phyloP scores from a whole-genome alignment of 2,888 invertebrate genomes.

The Tenodera sinensis region DNA sequence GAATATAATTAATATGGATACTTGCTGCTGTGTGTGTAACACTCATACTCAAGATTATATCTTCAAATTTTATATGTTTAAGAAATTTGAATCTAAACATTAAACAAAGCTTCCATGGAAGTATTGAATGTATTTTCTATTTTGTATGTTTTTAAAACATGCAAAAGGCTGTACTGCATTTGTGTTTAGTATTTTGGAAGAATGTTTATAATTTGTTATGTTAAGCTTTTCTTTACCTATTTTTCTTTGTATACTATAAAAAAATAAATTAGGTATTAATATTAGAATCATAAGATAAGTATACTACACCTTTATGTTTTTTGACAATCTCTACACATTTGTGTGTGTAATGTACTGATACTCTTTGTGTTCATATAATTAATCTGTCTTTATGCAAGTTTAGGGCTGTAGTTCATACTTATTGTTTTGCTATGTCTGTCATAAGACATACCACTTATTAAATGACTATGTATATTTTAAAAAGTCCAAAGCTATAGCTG shows the following conservation, averaged over 20 bases:
- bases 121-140: neutral
- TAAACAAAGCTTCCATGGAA: neutral
- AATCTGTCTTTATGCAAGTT: neutral
- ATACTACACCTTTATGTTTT: too few species aligned
- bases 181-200: neutral
- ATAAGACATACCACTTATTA: too few species aligned
- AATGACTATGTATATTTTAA: too few species aligned
- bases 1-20: neutral
- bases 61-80: neutral
- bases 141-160: neutral
- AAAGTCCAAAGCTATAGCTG: too few species aligned
- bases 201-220: neutral
- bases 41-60: too few species aligned
- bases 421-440: too few species aligned
- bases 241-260: neutral
- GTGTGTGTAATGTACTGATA: neutral
- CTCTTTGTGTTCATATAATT: neutral
- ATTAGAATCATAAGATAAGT: neutral
- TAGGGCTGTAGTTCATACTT: neutral
- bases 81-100: neutral
- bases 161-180: neutral
- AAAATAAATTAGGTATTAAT: neutral
- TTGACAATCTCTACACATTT: neutral
- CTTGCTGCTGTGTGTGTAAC: neutral
- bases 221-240: neutral